These are phyloP conservation scores for Zhengitettix transpicula DNA, from an alignment of 2,888 invertebrate species.

Conservation along the genomic window DNA sequence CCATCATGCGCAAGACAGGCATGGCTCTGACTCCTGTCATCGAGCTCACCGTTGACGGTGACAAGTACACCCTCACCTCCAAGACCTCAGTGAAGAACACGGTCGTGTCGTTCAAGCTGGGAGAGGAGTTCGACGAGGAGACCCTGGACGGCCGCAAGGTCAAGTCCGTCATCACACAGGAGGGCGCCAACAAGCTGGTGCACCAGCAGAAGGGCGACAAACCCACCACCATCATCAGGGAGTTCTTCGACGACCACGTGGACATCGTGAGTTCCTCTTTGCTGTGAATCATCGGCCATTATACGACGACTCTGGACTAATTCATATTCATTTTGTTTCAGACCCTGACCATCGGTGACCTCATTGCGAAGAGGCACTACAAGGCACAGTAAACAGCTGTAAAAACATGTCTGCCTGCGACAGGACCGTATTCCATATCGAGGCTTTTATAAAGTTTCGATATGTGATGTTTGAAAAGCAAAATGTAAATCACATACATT, in stretches of 20 bases:
- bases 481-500: too few relatives aligned
- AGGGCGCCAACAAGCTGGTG: conserved; percentile 57
- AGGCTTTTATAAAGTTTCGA: too few relatives aligned
- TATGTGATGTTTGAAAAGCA: too few relatives aligned
- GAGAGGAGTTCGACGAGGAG: conserved; percentile 78
- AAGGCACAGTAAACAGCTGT: conserved; percentile 22
- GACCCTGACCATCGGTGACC: conserved; percentile 54
- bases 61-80: conserved; percentile 54
- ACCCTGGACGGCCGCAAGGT: conserved; percentile 82
- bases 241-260: conserved; percentile 56
- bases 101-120: conserved; percentile 64
- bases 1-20: conserved; percentile 76
- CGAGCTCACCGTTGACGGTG: conserved; percentile 42
- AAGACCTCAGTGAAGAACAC: conserved; percentile 80
- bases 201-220: conserved; percentile 60
- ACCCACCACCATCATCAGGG: conserved; percentile 51
- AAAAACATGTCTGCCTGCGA: too few relatives aligned
- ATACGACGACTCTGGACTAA: background rate
- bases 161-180: conserved; percentile 50
- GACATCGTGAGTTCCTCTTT: conserved; percentile 43
- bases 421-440: too few relatives aligned
- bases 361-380: conserved; percentile 58
- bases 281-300: background rate
- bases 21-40: conserved; percentile 69
- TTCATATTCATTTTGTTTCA: conserved; percentile 23